These are phyloP conservation scores for Phenganax marumi DNA, from an alignment of 92 coral and sea anemone species.

Conservation along the genomic window DNA sequence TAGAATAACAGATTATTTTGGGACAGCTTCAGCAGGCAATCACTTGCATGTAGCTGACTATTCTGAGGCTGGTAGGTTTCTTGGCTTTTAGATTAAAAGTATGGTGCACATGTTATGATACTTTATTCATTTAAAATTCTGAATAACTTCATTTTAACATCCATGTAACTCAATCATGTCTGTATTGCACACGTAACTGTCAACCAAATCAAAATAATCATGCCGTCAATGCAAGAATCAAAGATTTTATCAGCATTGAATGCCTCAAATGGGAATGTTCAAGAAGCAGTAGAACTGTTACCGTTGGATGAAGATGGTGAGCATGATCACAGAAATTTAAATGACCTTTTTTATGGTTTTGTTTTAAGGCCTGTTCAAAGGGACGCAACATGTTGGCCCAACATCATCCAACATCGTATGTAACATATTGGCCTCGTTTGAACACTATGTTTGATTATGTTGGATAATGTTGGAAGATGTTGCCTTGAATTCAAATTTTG, in stretches of 20 bases:
- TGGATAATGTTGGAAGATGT: too few species aligned
- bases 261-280: constrained; percentile 1
- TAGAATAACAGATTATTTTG: constrained; percentile 15
- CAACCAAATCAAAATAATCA: constrained; percentile 7
- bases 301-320: constrained; percentile 8
- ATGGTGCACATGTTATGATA: constrained; percentile 6
- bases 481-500: too few species aligned
- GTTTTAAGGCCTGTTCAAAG: too few species aligned
- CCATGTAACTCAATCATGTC: background rate
- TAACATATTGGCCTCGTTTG: too few species aligned
- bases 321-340: background rate
- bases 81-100: background rate
- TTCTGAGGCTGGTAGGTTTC: constrained; percentile 20
- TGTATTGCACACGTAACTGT: constrained; percentile 7
- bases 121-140: background rate
- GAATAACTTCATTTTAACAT: background rate
- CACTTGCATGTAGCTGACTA: background rate
- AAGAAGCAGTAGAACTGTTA: constrained; percentile 20
- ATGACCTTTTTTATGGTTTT: too few species aligned
- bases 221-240: constrained; percentile 12
- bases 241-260: constrained; percentile 8
- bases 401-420: too few species aligned
- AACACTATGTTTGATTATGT: too few species aligned
- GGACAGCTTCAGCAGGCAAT: constrained; percentile 14
- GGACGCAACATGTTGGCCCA: too few species aligned